Evolutionary conservation across 2,888 invertebrate species (phyloP).

Genomic region (Campopleginae sp.): DNA sequence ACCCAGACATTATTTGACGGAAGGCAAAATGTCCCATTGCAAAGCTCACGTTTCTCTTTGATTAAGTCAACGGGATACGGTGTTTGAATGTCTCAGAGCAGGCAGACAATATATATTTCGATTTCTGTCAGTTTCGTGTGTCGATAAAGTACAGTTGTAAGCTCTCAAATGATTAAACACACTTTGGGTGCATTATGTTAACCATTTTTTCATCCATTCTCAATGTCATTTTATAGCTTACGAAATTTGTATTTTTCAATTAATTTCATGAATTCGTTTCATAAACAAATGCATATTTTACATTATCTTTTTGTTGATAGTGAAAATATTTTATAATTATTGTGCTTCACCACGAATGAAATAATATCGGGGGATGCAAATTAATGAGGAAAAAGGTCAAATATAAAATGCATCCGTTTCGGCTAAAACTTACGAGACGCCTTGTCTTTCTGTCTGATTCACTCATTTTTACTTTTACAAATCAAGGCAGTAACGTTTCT

Average conservation of each 20-base stretch:
- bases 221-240: background rate
- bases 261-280: background rate
- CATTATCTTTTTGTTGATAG: background rate
- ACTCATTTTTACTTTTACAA: background rate
- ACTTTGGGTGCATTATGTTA: background rate
- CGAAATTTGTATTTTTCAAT: background rate
- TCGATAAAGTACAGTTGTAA: background rate
- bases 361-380: background rate
- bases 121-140: background rate
- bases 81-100: background rate
- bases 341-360: background rate
- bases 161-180: background rate
- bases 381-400: background rate
- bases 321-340: background rate
- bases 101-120: conserved; percentile 2
- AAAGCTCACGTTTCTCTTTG: conserved; percentile 34
- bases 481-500: conserved; percentile 27
- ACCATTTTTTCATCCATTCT: background rate
- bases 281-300: background rate
- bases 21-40: conserved; percentile 49
- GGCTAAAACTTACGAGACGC: background rate
- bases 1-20: conserved; percentile 54
- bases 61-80: background rate
- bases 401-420: background rate
- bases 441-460: background rate